These are phyloP conservation scores for Salvator merianae DNA, from an alignment of 2,113 vertebrate species.

Conservation along the genomic window DNA sequence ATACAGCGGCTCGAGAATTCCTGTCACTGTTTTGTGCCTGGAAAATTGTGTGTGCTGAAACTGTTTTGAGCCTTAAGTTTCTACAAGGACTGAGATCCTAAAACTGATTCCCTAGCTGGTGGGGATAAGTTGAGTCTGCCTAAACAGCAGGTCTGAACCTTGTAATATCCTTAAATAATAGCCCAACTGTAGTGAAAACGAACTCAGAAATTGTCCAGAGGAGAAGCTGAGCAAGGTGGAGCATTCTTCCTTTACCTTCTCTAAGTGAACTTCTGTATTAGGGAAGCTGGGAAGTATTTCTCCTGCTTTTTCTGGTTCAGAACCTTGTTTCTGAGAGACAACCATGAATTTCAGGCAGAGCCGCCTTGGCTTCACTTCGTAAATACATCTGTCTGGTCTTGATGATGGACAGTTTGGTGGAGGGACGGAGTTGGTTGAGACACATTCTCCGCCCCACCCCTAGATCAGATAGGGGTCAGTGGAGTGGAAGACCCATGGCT, in stretches of 20 bases:
- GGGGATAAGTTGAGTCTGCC: neutral
- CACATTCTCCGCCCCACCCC: neutral
- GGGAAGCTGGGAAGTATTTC: neutral
- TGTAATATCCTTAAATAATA: neutral
- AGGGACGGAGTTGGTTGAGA: too few species aligned
- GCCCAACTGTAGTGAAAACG: neutral
- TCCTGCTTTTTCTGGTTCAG: neutral
- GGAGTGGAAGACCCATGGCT: neutral
- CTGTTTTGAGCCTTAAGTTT: neutral
- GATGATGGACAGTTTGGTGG: too few species aligned
- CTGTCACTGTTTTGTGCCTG: neutral
- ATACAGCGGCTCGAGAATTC: neutral
- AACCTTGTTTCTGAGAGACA: neutral
- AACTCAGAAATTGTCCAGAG: neutral
- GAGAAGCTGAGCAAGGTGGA: neutral
- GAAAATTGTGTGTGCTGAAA: neutral
- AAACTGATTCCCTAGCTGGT: neutral
- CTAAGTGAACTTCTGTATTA: neutral
- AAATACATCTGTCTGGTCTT: too few species aligned
- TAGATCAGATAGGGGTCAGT: too few species aligned
- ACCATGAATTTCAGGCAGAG: neutral
- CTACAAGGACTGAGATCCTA: neutral
- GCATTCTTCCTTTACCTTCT: neutral
- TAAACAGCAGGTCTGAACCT: neutral
- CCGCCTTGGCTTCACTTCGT: too few species aligned